A percentile compares a stretch with the other conserved stretches of the same genome.
These are phyloP conservation scores for Drosophila mauritiana DNA, from an alignment of 1,140 invertebrate genomes.

Conservation along the genomic window DNA sequence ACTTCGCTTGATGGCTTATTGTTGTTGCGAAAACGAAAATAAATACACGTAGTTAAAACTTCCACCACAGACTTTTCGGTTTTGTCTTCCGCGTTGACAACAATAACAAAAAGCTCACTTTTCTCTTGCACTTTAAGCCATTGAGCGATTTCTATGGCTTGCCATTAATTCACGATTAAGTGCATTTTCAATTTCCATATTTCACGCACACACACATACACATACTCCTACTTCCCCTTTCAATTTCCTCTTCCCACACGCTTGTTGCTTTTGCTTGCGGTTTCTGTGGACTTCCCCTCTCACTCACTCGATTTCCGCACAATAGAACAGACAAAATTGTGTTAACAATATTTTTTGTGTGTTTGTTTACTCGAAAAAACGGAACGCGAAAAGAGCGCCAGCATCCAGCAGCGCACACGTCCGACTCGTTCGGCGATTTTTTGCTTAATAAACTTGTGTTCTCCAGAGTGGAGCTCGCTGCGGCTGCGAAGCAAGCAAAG, in stretches of 20 bases:
- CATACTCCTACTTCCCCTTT: constrained; percentile 40
- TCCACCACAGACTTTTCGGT: constrained; percentile 31
- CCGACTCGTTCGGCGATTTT: constrained; percentile 37
- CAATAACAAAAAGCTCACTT: constrained; percentile 26
- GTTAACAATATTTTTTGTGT: constrained; percentile 34
- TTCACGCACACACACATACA: constrained; percentile 24
- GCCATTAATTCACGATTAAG: constrained; percentile 53
- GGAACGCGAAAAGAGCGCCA: constrained; percentile 25
- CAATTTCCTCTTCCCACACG: constrained; percentile 49
- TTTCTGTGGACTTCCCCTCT: constrained; percentile 32
- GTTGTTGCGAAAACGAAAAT: constrained; percentile 27
- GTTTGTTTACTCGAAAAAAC: constrained; percentile 33
- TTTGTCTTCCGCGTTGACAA: constrained; percentile 35
- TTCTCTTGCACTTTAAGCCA: constrained; percentile 59
- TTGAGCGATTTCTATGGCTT: constrained; percentile 55
- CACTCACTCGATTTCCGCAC: constrained; percentile 33
- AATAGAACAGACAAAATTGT: constrained; percentile 36
- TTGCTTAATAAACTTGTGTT: constrained; percentile 16
- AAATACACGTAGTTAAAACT: constrained; percentile 9
- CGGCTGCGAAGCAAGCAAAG: too few relatives aligned
- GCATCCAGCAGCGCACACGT: constrained; percentile 46
- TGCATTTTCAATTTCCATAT: constrained; percentile 54
- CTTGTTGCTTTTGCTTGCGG: constrained; percentile 57
- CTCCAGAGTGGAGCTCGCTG: constrained; percentile 7
- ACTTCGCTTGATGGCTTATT: constrained; percentile 37